Conservation (phyloP, 2,797 vertebrate species). For the Eidolon dupreanum region DNA sequence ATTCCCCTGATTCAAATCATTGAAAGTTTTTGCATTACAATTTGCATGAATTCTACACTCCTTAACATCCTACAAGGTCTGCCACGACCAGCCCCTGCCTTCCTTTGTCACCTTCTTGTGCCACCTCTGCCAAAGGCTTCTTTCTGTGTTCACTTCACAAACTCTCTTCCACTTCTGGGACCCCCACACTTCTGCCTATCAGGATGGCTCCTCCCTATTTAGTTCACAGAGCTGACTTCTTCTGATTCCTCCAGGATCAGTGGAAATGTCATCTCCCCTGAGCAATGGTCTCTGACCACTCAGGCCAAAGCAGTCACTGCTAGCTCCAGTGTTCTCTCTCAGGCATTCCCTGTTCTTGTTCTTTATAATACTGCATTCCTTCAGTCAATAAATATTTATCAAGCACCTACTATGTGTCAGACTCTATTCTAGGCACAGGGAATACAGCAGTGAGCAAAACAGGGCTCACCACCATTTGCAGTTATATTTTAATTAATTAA, state of each 20-base stretch:
- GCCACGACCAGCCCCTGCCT: accelerated
- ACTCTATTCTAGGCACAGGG: background rate
- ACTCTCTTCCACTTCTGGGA: background rate
- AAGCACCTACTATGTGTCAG: background rate
- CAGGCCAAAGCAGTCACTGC: background rate
- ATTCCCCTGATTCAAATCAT: background rate
- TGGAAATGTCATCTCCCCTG: background rate
- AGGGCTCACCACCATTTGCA: background rate
- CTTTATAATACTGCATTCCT: background rate
- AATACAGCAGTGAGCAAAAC: background rate
- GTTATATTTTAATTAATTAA: background rate
- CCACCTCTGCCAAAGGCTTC: background rate
- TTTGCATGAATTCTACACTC: background rate
- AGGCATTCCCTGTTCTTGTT: background rate
- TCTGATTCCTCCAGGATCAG: background rate
- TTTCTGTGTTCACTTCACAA: background rate
- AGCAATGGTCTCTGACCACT: background rate
- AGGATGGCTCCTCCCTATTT: background rate
- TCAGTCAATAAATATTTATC: background rate
- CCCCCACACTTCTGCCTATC: too few species aligned
- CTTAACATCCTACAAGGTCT: background rate
- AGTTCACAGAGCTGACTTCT: background rate
- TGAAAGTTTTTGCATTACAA: background rate
- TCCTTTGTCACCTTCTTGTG: background rate
- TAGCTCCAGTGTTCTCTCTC: background rate